A percentile compares a stretch with the other conserved stretches of the same genome.
Evolutionary conservation across 2,113 vertebrate species (phyloP).

Genomic region (Hemiprocne comata): DNA sequence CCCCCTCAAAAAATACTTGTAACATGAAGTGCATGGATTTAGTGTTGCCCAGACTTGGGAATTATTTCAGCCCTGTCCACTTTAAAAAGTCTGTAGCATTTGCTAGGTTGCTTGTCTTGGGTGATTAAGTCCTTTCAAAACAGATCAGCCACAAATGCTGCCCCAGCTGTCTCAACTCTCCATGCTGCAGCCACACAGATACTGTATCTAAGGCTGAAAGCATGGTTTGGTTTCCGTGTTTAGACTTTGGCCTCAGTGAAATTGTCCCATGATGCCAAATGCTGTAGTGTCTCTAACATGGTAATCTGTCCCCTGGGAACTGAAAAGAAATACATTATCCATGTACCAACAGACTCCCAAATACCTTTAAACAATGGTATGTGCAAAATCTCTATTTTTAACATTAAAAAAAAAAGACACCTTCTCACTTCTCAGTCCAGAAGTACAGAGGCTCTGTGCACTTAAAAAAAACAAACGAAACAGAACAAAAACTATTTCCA

Average conservation of each 20-base stretch:
- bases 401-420: not conserved
- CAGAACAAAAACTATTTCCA: not conserved
- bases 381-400: not conserved
- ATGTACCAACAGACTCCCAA: not conserved
- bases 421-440: not conserved
- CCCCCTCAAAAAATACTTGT: not conserved
- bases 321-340: not conserved
- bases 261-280: not conserved
- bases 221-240: not conserved
- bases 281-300: not conserved
- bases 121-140: conserved; percentile 4
- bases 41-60: not conserved
- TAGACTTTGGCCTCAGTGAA: not conserved
- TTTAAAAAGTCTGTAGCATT: not conserved
- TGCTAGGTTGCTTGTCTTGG: not conserved
- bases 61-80: not conserved
- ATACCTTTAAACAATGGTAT: not conserved
- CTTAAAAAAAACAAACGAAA: not conserved
- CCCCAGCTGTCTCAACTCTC: conserved; percentile 42
- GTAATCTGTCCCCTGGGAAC: not conserved
- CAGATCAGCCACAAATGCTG: conserved; percentile 25
- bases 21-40: not conserved
- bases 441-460: accelerated
- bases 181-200: not conserved
- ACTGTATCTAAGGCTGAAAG: conserved; percentile 3